phyloP scores from a whole-genome alignment of 2,888 invertebrate species.

The Octodonta nipae region DNA sequence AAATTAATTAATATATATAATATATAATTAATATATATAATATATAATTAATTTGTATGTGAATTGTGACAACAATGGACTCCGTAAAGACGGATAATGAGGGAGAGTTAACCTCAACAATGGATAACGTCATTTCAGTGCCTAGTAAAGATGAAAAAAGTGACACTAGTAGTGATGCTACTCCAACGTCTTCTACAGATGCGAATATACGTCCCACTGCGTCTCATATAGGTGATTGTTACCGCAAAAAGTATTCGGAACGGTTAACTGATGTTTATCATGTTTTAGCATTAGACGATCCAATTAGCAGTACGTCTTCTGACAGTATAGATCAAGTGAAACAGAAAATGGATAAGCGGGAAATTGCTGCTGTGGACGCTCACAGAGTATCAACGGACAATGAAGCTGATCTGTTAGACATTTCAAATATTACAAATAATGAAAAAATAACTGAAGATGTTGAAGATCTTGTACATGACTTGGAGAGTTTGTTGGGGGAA shows the following conservation, averaged over 20 bases:
- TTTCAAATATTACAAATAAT: slow-evolving; percentile 19
- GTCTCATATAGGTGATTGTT: slow-evolving; percentile 18
- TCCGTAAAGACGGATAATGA: too few relatives aligned
- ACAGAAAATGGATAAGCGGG: slow-evolving; percentile 3
- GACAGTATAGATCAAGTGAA: slow-evolving; percentile 19
- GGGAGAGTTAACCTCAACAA: slow-evolving; percentile 28
- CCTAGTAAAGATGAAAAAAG: slow-evolving; percentile 25
- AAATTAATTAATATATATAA: too few relatives aligned
- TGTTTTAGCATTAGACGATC: slow-evolving; percentile 28
- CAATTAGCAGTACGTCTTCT: slow-evolving; percentile 32
- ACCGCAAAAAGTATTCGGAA: too few relatives aligned
- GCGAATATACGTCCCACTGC: slow-evolving; percentile 20
- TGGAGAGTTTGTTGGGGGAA: slow-evolving; percentile 32
- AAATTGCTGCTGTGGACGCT: slow-evolving; percentile 7
- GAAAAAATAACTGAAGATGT: slow-evolving; percentile 33
- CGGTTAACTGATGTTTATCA: too few relatives aligned
- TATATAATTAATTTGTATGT: too few relatives aligned
- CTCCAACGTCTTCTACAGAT: slow-evolving; percentile 32
- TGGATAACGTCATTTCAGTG: slow-evolving; percentile 27
- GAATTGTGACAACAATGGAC: too few relatives aligned
- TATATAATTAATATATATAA: too few relatives aligned
- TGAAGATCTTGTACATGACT: slow-evolving; percentile 34
- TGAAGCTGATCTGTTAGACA: slow-evolving; percentile 11
- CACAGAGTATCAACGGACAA: slow-evolving; percentile 21
- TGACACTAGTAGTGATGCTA: slow-evolving; percentile 28